Conservation (phyloP, 2,888 invertebrate genomes). For the Pachycephus smyrnensis region DNA sequence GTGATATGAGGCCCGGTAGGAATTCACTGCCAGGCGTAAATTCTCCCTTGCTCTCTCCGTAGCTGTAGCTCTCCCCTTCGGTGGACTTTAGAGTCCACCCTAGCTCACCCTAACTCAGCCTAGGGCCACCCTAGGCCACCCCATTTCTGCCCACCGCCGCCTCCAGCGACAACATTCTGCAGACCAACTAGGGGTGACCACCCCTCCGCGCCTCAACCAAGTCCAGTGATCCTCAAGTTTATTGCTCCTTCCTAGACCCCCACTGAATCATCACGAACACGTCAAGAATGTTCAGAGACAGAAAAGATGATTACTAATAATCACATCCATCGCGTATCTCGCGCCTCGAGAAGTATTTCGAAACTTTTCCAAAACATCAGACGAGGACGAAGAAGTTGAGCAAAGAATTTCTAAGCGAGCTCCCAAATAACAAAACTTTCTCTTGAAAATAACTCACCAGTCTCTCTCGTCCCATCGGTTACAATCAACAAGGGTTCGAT, state of each 20-base stretch:
- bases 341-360: background rate
- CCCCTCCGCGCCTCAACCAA: conserved; percentile 45
- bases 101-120: conserved; percentile 47
- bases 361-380: background rate
- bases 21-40: conserved; percentile 62
- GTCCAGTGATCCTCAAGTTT: conserved; percentile 63
- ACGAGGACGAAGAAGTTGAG: background rate
- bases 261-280: background rate
- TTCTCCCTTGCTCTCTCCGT: conserved; percentile 43
- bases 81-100: conserved; percentile 64
- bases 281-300: background rate
- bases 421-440: background rate
- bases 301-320: background rate
- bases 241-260: conserved; percentile 5
- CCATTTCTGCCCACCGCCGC: conserved; percentile 56
- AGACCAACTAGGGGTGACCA: conserved; percentile 61
- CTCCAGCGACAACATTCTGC: conserved; percentile 65
- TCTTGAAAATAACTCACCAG: background rate
- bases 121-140: conserved; percentile 33
- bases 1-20: conserved; percentile 61
- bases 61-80: conserved; percentile 48
- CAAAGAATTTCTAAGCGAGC: background rate
- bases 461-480: background rate
- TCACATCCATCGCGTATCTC: background rate
- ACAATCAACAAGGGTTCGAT: background rate